A percentile compares a stretch with the other conserved stretches of the same genome.
Conservation (phyloP, 2,888 invertebrate genomes). For the Tenthredo scrophulariae region DNA sequence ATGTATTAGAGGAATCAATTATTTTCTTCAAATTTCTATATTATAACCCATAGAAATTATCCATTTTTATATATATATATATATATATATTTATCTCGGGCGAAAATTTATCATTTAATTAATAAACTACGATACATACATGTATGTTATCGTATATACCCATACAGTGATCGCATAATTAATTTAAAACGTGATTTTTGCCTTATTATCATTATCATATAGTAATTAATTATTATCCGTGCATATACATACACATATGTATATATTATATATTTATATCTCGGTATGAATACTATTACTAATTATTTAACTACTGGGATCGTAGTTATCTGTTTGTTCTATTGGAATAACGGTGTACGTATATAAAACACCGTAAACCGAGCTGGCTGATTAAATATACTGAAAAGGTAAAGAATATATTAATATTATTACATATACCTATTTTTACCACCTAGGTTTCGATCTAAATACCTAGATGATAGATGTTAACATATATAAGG, state of each 20-base stretch:
- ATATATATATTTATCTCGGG: not conserved
- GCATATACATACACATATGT: not conserved
- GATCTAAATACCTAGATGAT: no score
- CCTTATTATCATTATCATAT: not conserved
- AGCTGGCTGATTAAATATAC: not conserved
- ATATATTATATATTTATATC: not conserved
- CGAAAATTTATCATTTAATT: not conserved
- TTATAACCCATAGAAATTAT: not conserved
- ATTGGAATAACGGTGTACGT: constrained; percentile 35
- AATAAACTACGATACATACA: not conserved
- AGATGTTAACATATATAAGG: not conserved
- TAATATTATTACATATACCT: not conserved
- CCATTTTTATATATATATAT: not conserved
- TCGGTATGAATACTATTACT: not conserved
- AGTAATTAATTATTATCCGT: not conserved
- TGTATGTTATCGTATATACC: not conserved
- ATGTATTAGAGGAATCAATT: not conserved
- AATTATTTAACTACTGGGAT: constrained; percentile 3
- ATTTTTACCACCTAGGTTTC: not conserved
- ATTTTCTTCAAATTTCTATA: not conserved
- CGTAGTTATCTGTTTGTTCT: not conserved
- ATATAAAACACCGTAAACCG: not conserved
- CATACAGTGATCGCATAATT: not conserved
- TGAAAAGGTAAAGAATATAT: not conserved
- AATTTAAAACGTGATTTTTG: not conserved